These are phyloP conservation scores for Lethenteron reissneri DNA, from an alignment of 2,113 vertebrate species.

Conservation along the genomic window DNA sequence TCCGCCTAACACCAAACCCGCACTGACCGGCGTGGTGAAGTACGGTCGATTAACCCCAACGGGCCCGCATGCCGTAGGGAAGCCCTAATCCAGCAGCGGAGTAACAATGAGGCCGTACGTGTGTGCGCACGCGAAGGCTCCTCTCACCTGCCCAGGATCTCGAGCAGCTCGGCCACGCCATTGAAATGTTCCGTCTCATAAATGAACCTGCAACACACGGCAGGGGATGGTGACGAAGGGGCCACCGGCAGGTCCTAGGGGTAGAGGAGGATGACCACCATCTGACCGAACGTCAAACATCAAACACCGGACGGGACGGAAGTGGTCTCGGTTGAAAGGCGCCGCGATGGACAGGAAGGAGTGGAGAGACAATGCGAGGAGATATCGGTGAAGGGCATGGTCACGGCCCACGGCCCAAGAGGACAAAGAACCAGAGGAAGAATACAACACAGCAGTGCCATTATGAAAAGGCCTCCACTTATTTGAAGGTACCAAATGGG, in stretches of 20 bases:
- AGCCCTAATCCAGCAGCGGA: no score
- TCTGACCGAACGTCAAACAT: neutral
- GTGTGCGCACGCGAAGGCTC: neutral
- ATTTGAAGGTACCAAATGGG: neutral
- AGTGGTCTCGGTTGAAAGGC: no score
- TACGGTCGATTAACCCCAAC: no score
- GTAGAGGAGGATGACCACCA: neutral
- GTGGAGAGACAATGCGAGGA: no score
- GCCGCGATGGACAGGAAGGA: neutral
- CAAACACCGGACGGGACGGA: neutral
- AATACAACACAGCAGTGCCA: neutral
- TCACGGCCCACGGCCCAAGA: neutral
- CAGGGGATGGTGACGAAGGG: neutral
- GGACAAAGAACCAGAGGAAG: no score
- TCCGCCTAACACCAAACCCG: no score
- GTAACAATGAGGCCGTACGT: no score
- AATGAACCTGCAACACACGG: slow-evolving; percentile 27
- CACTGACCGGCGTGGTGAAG: no score
- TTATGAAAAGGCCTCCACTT: neutral
- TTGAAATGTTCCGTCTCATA: slow-evolving; percentile 44
- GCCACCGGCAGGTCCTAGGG: fast-evolving
- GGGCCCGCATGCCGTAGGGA: no score
- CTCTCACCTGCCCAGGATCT: slow-evolving; percentile 37
- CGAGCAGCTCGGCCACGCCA: slow-evolving; percentile 35
- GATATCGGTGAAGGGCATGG: neutral